Evolutionary conservation across 2,888 invertebrate genomes (phyloP).

Genomic region (Eristalis arbustorum): DNA sequence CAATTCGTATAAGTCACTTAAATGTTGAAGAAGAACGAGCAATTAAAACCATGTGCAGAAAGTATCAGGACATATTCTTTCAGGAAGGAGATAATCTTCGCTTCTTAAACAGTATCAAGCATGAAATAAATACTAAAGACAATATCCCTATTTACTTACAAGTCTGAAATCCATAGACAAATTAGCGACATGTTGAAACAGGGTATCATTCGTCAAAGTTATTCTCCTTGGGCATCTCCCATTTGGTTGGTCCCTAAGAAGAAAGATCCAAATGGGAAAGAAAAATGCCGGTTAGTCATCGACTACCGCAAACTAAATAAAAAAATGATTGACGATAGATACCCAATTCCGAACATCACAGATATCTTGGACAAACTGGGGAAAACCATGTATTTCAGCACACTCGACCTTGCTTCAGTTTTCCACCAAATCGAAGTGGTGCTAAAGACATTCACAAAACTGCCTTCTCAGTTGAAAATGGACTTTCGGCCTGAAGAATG

Average conservation of each 20-base stretch:
- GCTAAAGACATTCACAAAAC: too few relatives aligned
- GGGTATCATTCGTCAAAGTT: conserved; percentile 33
- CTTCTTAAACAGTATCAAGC: too few relatives aligned
- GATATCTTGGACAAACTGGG: conserved; percentile 19
- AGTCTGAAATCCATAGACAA: conserved; percentile 17
- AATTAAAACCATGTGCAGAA: too few relatives aligned
- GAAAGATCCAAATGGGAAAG: conserved; percentile 28
- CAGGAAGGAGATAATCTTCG: too few relatives aligned
- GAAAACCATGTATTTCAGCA: too few relatives aligned
- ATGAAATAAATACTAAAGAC: too few relatives aligned
- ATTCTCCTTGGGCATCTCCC: conserved; percentile 45
- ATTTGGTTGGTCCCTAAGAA: conserved; percentile 41
- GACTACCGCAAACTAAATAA: conserved; percentile 38
- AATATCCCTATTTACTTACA: conserved; percentile 27
- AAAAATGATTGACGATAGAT: conserved; percentile 19
- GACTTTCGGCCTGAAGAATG: too few relatives aligned
- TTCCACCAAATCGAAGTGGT: too few relatives aligned
- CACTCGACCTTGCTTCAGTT: too few relatives aligned
- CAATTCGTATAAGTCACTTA: background rate
- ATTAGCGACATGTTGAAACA: conserved; percentile 9
- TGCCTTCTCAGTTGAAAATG: too few relatives aligned
- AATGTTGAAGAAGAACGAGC: conserved; percentile 1
- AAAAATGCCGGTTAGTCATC: conserved; percentile 45
- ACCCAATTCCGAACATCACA: conserved; percentile 5
- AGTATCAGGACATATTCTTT: too few relatives aligned